Conservation (phyloP, 2,113 vertebrate genomes). For the Telmatochromis sp. region DNA sequence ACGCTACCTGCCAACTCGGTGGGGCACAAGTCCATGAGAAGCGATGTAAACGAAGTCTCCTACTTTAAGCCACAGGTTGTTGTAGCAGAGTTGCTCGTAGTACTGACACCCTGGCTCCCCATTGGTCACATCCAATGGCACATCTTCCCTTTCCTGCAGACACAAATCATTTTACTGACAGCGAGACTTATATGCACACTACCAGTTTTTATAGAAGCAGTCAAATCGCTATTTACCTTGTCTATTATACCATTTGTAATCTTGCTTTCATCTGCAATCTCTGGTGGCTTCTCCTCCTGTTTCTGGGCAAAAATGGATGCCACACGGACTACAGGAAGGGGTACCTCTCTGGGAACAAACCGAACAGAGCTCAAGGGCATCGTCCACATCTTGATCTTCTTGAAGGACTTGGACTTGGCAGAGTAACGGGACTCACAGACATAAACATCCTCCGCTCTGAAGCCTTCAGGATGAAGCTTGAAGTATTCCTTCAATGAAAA, state of each 20-base stretch:
- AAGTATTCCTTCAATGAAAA: slow-evolving; percentile 85
- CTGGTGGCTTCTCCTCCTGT: slow-evolving; percentile 81
- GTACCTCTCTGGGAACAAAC: slow-evolving; percentile 86
- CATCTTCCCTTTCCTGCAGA: slow-evolving; percentile 90
- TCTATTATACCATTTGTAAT: slow-evolving; percentile 66
- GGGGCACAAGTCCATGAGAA: slow-evolving; percentile 90
- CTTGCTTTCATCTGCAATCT: slow-evolving; percentile 80
- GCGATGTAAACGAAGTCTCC: slow-evolving; percentile 95
- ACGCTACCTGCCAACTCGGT: slow-evolving; percentile 88
- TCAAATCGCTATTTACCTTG: slow-evolving; percentile 53
- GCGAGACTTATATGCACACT: neutral
- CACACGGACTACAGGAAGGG: slow-evolving; percentile 92
- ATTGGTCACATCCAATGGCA: slow-evolving; percentile 88
- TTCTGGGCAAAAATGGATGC: slow-evolving; percentile 96
- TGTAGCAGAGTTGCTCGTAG: slow-evolving; percentile 93
- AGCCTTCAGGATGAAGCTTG: slow-evolving; percentile 92
- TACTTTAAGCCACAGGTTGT: slow-evolving; percentile 92
- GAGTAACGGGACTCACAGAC: slow-evolving; percentile 98
- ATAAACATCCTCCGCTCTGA: slow-evolving; percentile 88
- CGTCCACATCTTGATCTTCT: slow-evolving; percentile 98
- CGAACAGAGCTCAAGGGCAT: slow-evolving; percentile 94
- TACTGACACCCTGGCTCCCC: slow-evolving; percentile 95
- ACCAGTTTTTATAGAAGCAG: neutral
- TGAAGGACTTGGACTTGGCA: slow-evolving; percentile 96
- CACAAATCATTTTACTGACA: neutral